Percentiles rank a stretch among this genome's conserved stretches.
These are phyloP conservation scores for Elymnias hypermnestra DNA, from an alignment of 1,140 invertebrate genomes.

Conservation along the genomic window DNA sequence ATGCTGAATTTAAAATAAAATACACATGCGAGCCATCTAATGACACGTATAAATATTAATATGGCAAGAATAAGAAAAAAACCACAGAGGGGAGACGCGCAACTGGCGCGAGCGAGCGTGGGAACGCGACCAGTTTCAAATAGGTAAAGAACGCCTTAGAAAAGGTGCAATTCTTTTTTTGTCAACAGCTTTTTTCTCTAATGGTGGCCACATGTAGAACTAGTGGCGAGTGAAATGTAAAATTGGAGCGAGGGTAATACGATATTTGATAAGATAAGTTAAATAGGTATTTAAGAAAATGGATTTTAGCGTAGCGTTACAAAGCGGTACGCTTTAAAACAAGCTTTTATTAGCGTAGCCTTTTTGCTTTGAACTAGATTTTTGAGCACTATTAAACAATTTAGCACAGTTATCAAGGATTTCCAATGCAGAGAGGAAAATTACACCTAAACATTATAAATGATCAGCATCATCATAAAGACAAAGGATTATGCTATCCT, in stretches of 20 bases:
- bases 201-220: slow-evolving; percentile 31
- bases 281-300: too few species aligned
- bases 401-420: too few species aligned
- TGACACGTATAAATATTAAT: slow-evolving; percentile 41
- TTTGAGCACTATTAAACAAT: too few species aligned
- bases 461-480: too few species aligned
- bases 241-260: slow-evolving; percentile 33
- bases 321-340: too few species aligned
- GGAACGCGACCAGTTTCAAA: slow-evolving; percentile 67
- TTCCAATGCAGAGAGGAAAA: too few species aligned
- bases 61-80: slow-evolving; percentile 57
- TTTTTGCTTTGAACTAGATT: too few species aligned
- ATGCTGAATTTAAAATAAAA: too few species aligned
- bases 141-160: slow-evolving; percentile 65
- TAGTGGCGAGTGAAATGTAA: slow-evolving; percentile 37
- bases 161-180: slow-evolving; percentile 72
- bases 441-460: too few species aligned
- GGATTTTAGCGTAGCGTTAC: too few species aligned
- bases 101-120: slow-evolving; percentile 72
- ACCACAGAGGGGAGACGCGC: slow-evolving; percentile 53
- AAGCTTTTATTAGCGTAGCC: too few species aligned
- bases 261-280: slow-evolving; percentile 13
- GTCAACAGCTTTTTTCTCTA: slow-evolving; percentile 49
- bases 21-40: slow-evolving; percentile 10
- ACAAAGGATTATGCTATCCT: too few species aligned